Evolutionary conservation across 2,888 invertebrate genomes (phyloP), one percentile per base, ranked within the genome.

Genomic region (Chorisops tibialis): DNA sequence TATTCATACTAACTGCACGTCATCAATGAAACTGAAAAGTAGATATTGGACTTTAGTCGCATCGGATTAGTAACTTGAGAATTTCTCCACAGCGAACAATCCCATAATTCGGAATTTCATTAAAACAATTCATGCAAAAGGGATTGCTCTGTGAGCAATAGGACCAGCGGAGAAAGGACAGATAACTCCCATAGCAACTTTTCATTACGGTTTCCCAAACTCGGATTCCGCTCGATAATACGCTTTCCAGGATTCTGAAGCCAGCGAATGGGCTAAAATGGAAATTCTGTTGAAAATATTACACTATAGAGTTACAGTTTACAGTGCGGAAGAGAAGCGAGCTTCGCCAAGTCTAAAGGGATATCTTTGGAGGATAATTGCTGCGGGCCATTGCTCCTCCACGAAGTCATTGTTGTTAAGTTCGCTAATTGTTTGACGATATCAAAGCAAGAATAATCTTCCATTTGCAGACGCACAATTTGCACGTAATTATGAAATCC

Each of bases 351-450:
- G 5, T 30, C 30, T 24, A 59, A 59, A 51, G 52, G 63, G 52
- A 63, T 59, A 48, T 52, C 59, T 63, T 52, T 52, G 54, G 43
- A 48, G 41, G 54, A 63, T 63, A 63, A 60, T 60, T 60, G 63
- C 63, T 54, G 35, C 48, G 41, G 48, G 54, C 39, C 52, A 60
- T 60, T 60, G 60, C 60, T 54, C 60, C 52, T 50, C 52, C 49
- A 54, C 54, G 41, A 63, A 60, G 50, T 63, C 60, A 60, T 63
- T 63, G 63, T 63, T 45, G 60, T 60, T 63, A 52, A 49, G 48
- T 52, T 59, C 21, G 47, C 52, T 63, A 63, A 63, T 63, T 63
- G 60, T 63, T 63, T 60, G 60, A 60, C 45, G 49, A 49, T 48
- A 62, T 59, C 51, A 49, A 49, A 50, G n/a, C 56, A 24, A 30